These are phyloP conservation scores for Caenorhabditis panamensis DNA, from an alignment of 2,888 invertebrate species.

Conservation along the genomic window DNA sequence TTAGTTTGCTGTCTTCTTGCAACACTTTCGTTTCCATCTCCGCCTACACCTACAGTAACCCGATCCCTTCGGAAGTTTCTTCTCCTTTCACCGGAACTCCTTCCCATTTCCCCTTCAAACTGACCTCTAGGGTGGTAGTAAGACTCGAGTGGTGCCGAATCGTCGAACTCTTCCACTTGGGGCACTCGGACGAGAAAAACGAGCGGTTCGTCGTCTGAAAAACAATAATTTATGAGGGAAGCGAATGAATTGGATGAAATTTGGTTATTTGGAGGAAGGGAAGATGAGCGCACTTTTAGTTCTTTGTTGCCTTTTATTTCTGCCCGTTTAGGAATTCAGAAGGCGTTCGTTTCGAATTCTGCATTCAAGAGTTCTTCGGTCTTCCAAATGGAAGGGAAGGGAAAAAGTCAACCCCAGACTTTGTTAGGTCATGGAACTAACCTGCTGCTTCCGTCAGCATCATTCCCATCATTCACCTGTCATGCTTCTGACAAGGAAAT, in stretches of 20 bases:
- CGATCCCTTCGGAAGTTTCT: conserved; percentile 6
- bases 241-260: not conserved
- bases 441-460: too few relatives aligned
- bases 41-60: not conserved
- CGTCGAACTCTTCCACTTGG: conserved; percentile 19
- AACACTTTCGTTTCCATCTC: not conserved
- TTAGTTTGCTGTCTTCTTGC: too few relatives aligned
- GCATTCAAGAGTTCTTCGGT: too few relatives aligned
- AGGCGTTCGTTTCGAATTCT: too few relatives aligned
- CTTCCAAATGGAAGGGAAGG: too few relatives aligned
- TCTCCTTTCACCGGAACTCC: conserved; percentile 3
- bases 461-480: too few relatives aligned
- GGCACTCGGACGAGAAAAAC: conserved; percentile 36
- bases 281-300: conserved; percentile 1
- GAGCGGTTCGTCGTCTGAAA: conserved; percentile 38
- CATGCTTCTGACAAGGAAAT: too few relatives aligned
- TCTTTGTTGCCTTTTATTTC: not conserved
- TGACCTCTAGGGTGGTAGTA: conserved; percentile 44
- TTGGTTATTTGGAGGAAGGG: too few relatives aligned
- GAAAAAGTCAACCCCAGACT: too few relatives aligned
- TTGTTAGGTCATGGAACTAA: too few relatives aligned
- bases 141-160: conserved; percentile 15
- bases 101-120: not conserved
- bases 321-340: too few relatives aligned
- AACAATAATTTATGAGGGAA: not conserved